phyloP scores from a whole-genome alignment of 2,888 invertebrate genomes.

The Erebia palarica region DNA sequence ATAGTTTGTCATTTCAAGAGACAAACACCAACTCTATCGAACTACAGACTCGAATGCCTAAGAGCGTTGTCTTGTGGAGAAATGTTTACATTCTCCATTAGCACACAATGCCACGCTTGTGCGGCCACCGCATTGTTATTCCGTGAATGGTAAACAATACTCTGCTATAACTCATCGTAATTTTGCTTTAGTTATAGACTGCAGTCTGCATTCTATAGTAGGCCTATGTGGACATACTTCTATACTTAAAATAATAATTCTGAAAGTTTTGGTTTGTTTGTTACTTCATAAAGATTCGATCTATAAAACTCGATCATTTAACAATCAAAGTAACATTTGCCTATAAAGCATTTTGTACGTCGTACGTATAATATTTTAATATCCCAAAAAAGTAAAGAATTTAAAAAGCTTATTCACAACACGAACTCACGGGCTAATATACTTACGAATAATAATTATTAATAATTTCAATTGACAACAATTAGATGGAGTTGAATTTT shows the following conservation, averaged over 20 bases:
- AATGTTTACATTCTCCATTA: slow-evolving; percentile 43
- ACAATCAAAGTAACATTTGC: too few relatives aligned
- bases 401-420: too few relatives aligned
- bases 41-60: slow-evolving; percentile 23
- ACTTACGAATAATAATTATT: too few relatives aligned
- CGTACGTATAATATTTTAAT: too few relatives aligned
- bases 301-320: neutral
- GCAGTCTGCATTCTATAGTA: slow-evolving; percentile 11
- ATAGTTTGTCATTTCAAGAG: slow-evolving; percentile 46
- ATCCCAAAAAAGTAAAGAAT: too few relatives aligned
- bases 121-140: slow-evolving; percentile 42
- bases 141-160: slow-evolving; percentile 44
- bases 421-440: too few relatives aligned
- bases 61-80: slow-evolving; percentile 14
- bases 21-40: slow-evolving; percentile 11
- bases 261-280: neutral
- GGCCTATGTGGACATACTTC: neutral
- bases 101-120: slow-evolving; percentile 44
- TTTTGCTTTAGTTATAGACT: slow-evolving; percentile 22
- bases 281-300: neutral
- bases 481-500: too few relatives aligned
- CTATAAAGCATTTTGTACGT: too few relatives aligned
- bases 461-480: too few relatives aligned
- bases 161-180: slow-evolving; percentile 29
- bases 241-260: neutral